Base-by-base conservation (phyloP, 2,888 invertebrate genomes). In the Cryptosula pallasiana region DNA sequence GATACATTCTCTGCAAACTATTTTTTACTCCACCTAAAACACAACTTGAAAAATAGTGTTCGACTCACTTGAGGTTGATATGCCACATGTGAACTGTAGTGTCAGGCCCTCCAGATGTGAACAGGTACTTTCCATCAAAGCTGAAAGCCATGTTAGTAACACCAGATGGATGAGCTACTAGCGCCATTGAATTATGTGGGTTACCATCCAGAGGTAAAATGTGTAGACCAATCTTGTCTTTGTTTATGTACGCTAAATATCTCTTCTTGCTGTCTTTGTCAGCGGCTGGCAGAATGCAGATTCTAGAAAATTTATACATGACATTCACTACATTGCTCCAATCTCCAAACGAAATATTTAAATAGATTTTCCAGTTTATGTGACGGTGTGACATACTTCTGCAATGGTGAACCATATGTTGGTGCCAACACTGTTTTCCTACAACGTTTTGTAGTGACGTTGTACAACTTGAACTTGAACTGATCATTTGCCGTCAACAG, bases 141-240 rank as follows among this genome's bases (percentile, higher is more conserved):
- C 87, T 87, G 70, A 86, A 78, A 27, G 78, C 80, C 72, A 85
- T 72, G 73, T 82, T 82, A 35, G 81, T 76, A 80, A 90, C 91
- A 85, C 89, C 87, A 71, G 82, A 80, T 0, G 91, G 90, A 82
- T 91, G 91, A 1, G 88, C 91, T 32, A 90, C 85, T 74, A 90
- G 77, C 3, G 83, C 83, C 79, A 82, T 82, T 35, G 83, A 78
- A 73, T 83, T 81, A 86, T 89, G 91, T 2, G 91, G 92, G 82
- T 91, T 92, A 0, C 92, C 92, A 80, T 91, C 90, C 0, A 90
- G 83, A 0, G 91, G 91, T 79, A 90, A 79, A 74, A 89, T 87
- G 80, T 90, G 90, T 27, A 91, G 81, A 0, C 92, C 92, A 5
- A 92, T 87, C 76, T 89, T 87, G 77, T 88, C 89, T 63, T 88